Conservation (phyloP, 1,140 invertebrate genomes). For the Dinothrombium tinctorium region DNA sequence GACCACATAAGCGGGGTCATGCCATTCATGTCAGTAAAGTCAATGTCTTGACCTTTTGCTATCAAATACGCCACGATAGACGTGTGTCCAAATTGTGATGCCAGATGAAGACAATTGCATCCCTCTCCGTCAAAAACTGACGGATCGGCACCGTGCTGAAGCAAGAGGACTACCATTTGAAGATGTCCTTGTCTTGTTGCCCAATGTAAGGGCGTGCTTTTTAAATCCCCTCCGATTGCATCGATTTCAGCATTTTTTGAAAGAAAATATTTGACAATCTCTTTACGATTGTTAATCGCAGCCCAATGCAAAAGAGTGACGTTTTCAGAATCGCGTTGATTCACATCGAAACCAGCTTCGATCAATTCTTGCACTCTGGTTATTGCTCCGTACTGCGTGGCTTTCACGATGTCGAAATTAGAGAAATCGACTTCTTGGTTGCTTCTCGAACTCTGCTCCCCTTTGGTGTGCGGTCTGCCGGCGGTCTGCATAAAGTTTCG, state of each 20-base stretch:
- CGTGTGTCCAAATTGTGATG: slow-evolving; percentile 89
- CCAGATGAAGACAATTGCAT: slow-evolving; percentile 80
- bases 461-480: no score
- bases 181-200: slow-evolving; percentile 86
- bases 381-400: slow-evolving; percentile 70
- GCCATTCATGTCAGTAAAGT: slow-evolving; percentile 60
- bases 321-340: slow-evolving; percentile 65
- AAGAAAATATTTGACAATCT: slow-evolving; percentile 71
- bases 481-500: no score
- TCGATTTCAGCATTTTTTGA: slow-evolving; percentile 70
- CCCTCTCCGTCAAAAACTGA: slow-evolving; percentile 75
- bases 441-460: no score
- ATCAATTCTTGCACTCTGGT: slow-evolving; percentile 57
- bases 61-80: slow-evolving; percentile 88
- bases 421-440: not conserved
- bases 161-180: slow-evolving; percentile 57
- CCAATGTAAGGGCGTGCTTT: slow-evolving; percentile 92
- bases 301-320: slow-evolving; percentile 96
- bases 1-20: slow-evolving; percentile 98
- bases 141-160: slow-evolving; percentile 82
- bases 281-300: slow-evolving; percentile 83
- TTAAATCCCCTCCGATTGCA: slow-evolving; percentile 77
- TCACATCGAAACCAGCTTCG: slow-evolving; percentile 67
- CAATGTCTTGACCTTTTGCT: slow-evolving; percentile 74
- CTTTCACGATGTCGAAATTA: slow-evolving; percentile 56